Evolutionary conservation across 2,888 invertebrate genomes (phyloP).

Genomic region (Endomychus coccineus): DNA sequence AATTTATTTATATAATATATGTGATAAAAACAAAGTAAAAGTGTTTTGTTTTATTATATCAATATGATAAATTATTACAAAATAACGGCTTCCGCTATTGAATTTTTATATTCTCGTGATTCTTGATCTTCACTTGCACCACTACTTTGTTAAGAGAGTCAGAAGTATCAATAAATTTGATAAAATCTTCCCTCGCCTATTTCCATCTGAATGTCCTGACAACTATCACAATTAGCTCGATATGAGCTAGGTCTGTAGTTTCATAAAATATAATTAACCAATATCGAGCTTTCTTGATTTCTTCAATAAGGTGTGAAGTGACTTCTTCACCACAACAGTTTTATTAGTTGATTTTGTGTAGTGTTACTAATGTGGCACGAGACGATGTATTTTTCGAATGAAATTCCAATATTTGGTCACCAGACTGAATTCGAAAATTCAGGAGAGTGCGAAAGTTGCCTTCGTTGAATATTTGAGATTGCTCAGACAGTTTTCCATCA

Average conservation of each 20-base stretch:
- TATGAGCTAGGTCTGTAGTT: slow-evolving; percentile 1
- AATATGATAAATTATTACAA: too few relatives aligned
- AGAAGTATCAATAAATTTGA: slow-evolving; percentile 2
- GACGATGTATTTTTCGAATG: neutral
- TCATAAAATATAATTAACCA: slow-evolving; percentile 1
- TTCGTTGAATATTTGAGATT: neutral
- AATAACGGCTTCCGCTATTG: too few relatives aligned
- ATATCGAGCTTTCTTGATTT: slow-evolving; percentile 1
- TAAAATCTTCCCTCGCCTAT: slow-evolving; percentile 5
- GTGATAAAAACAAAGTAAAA: too few relatives aligned
- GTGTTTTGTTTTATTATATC: too few relatives aligned
- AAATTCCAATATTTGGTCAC: slow-evolving; percentile 1
- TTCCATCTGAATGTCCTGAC: neutral
- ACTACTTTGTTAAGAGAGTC: neutral
- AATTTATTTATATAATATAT: too few relatives aligned
- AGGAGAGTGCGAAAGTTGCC: slow-evolving; percentile 1
- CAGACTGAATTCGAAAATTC: slow-evolving; percentile 1
- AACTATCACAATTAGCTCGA: neutral
- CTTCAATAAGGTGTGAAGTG: neutral
- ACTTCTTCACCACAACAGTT: slow-evolving; percentile 1
- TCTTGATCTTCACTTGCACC: neutral
- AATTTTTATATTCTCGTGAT: neutral
- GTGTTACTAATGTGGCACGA: slow-evolving; percentile 1
- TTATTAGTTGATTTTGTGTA: neutral
- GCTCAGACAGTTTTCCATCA: neutral